Conservation (phyloP, 2,888 invertebrate species). For the Prenolepis imparis region DNA sequence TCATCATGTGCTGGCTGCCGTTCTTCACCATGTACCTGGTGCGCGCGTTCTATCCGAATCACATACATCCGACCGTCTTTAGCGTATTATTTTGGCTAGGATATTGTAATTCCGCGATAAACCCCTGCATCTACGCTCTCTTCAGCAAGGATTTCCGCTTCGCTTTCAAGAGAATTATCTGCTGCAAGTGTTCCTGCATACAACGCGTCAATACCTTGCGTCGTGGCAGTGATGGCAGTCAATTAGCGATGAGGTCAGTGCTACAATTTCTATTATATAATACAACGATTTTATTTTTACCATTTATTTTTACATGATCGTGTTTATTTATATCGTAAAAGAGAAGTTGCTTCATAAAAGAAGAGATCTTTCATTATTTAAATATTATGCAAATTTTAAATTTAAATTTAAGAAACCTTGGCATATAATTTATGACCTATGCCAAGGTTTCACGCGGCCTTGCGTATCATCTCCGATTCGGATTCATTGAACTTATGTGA, state of each 20-base stretch:
- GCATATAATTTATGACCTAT: neutral
- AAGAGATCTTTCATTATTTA: neutral
- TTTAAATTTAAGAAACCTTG: neutral
- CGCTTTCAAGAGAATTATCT: conserved; percentile 96
- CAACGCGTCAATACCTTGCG: conserved; percentile 84
- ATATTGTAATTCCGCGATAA: conserved; percentile 98
- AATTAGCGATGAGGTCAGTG: conserved; percentile 81
- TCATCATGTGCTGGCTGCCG: conserved; percentile 98
- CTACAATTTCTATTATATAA: conserved; percentile 22
- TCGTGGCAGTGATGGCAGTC: conserved; percentile 86
- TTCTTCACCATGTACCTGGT: conserved; percentile 98
- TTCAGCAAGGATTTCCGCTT: conserved; percentile 98
- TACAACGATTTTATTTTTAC: no score
- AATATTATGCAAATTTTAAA: neutral
- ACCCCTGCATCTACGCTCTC: conserved; percentile 97
- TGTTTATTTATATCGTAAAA: neutral
- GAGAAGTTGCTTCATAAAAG: neutral
- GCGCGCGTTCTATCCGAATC: conserved; percentile 94
- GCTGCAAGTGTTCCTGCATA: conserved; percentile 94
- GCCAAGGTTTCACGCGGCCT: neutral
- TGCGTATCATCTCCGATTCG: neutral
- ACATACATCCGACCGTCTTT: conserved; percentile 94
- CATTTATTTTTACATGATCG: conserved; percentile 7
- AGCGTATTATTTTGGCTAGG: conserved; percentile 98
- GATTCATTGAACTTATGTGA: neutral